Evolutionary conservation across 2,888 invertebrate species (phyloP), one percentile per base, ranked within the genome.

Genomic region (Drosophila yooni): DNA sequence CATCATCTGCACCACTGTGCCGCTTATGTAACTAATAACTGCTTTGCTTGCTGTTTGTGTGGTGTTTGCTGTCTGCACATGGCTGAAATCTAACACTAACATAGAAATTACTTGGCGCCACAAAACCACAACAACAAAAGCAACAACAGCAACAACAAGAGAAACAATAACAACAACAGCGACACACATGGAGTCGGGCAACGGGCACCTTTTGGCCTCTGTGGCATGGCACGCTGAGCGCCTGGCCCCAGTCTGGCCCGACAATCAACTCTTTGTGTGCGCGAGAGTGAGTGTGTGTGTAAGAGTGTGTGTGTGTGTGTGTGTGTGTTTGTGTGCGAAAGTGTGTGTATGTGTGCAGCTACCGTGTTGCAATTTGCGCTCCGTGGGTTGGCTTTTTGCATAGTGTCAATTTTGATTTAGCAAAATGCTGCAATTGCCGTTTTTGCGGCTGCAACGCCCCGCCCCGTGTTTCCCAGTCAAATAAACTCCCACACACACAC

Each of bases 361-460:
- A 88, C 85, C 67, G 85, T 88, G 81, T 88, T 76, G 82, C 82
- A 78, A 76, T 72, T 77, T 74, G 73, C 82, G 73, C 80, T 70
- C 81, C 70, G 88, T 84, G 83, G 88, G 88, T 75, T 84, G 79
- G 65, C 86, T 83, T 85, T 84, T 85, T 86, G 88, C 85, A 85
- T 85, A 86, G 86, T 85, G 85, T 85, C 88, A 88, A 85, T 88
- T 88, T 84, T 84, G 83, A 84, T 84, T 84, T 87, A 87, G 84
- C 87, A 84, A 84, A 84, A 87, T 77, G 78, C 68, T 84, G 84
- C 63, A 69, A 69, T 75, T 82, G 76, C 79, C 63, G 70, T 66
- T 51, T 68, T 76, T 51, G 67, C 58, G 51, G 53, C 43, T 67
- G 46, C 15, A 46, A 15, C 7, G 51, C 53, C 46, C 46, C 25